Conservation (phyloP, 2,888 invertebrate genomes). For the Drosophila pseudotakahashii region DNA sequence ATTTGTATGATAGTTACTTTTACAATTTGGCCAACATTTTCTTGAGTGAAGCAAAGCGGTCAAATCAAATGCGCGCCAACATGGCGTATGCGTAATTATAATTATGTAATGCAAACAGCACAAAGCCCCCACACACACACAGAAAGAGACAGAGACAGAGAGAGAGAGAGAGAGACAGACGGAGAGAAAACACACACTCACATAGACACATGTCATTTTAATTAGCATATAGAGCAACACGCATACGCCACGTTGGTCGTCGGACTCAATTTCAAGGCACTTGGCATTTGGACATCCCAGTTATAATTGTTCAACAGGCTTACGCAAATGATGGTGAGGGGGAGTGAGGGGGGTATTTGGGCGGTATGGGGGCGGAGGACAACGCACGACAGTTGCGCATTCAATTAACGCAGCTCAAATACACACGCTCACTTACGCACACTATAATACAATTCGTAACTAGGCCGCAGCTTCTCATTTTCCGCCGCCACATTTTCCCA, state of each 20-base stretch:
- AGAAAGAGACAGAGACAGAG: not conserved
- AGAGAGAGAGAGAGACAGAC: conserved; percentile 9
- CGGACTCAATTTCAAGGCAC: conserved; percentile 77
- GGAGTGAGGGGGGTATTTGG: not conserved
- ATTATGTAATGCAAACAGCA: conserved; percentile 76
- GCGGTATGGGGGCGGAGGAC: conserved; percentile 2
- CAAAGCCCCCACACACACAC: conserved; percentile 35
- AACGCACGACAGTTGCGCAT: conserved; percentile 72
- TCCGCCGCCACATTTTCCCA: conserved; percentile 8
- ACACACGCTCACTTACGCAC: conserved; percentile 23
- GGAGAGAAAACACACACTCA: conserved; percentile 7
- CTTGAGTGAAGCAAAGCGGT: conserved; percentile 25
- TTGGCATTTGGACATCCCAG: conserved; percentile 79
- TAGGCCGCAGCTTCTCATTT: conserved; percentile 59
- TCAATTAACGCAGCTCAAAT: conserved; percentile 67
- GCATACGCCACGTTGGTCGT: conserved; percentile 69
- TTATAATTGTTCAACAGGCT: conserved; percentile 77
- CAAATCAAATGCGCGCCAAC: conserved; percentile 67
- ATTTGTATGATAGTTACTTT: too few species aligned
- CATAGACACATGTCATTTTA: conserved; percentile 60
- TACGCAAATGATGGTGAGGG: conserved; percentile 59
- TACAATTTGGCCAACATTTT: not conserved
- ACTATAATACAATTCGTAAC: conserved; percentile 39
- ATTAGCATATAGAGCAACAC: conserved; percentile 73
- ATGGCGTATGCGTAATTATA: conserved; percentile 79